These are phyloP conservation scores for Carassius carassius DNA, from an alignment of 2,113 vertebrate genomes.

Conservation along the genomic window DNA sequence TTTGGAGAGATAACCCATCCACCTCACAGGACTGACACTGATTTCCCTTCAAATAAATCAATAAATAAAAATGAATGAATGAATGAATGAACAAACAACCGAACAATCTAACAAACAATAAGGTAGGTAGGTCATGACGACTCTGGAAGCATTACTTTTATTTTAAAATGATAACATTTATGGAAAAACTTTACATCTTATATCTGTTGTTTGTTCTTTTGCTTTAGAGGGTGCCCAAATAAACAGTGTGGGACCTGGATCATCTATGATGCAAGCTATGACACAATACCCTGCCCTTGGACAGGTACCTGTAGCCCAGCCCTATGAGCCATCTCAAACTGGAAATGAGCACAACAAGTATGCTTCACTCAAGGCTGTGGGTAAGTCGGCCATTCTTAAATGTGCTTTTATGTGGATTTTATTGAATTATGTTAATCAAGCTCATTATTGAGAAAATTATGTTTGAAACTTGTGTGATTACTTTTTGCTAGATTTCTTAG, in stretches of 20 bases:
- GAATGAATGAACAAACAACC: too few relatives aligned
- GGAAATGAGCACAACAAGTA: slow-evolving; percentile 97
- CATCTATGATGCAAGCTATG: slow-evolving; percentile 75
- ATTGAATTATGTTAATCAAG: too few relatives aligned
- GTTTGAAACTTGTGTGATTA: not conserved
- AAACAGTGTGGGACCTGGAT: slow-evolving; percentile 89
- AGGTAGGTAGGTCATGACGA: too few relatives aligned
- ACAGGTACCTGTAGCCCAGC: slow-evolving; percentile 84
- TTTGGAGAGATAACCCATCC: too few relatives aligned
- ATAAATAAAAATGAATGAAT: too few relatives aligned
- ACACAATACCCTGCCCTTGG: slow-evolving; percentile 79
- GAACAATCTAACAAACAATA: too few relatives aligned
- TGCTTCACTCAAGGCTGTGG: slow-evolving; percentile 94
- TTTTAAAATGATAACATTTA: not conserved
- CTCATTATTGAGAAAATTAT: too few relatives aligned
- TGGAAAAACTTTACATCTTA: not conserved
- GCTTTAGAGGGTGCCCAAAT: slow-evolving; percentile 88
- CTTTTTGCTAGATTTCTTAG: not conserved
- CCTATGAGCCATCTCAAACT: slow-evolving; percentile 87
- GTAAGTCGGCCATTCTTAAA: slow-evolving; percentile 74
- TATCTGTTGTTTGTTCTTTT: slow-evolving; percentile 2
- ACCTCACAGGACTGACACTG: not conserved
- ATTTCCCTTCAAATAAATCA: not conserved
- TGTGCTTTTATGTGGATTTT: not conserved
- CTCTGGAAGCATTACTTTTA: not conserved